phyloP scores from a whole-genome alignment of 1,140 invertebrate genomes.

The Himalopsyche phryganea region DNA sequence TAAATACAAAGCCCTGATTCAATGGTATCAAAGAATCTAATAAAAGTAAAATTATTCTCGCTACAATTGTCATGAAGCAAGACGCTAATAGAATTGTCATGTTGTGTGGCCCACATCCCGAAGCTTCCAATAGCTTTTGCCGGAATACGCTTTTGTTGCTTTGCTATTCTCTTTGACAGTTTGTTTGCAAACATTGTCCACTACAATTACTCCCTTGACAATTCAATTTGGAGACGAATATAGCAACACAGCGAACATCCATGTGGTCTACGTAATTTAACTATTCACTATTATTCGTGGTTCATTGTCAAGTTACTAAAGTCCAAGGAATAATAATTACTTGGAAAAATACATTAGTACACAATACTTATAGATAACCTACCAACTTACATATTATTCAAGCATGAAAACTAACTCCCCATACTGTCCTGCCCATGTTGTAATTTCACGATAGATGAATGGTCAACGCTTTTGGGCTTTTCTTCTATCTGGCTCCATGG shows the following conservation, averaged over 20 bases:
- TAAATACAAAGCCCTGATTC: too few relatives aligned
- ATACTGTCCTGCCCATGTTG: too few relatives aligned
- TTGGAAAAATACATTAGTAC: background rate
- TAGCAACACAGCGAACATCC: background rate
- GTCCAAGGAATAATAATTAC: background rate
- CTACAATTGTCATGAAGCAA: background rate
- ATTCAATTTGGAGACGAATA: slow-evolving; percentile 24
- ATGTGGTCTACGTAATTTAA: slow-evolving; percentile 18
- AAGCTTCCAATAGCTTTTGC: slow-evolving; percentile 9
- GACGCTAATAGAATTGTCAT: slow-evolving; percentile 32
- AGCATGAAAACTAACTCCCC: too few relatives aligned
- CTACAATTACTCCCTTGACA: slow-evolving; percentile 30
- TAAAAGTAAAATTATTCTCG: too few relatives aligned
- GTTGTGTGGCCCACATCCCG: slow-evolving; percentile 30
- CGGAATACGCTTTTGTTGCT: slow-evolving; percentile 10
- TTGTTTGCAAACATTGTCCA: slow-evolving; percentile 32
- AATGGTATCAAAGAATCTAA: too few relatives aligned
- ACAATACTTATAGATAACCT: too few relatives aligned
- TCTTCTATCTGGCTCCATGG: too few relatives aligned
- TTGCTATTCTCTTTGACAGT: slow-evolving; percentile 28
- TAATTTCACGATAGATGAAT: too few relatives aligned
- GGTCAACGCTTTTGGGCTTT: too few relatives aligned
- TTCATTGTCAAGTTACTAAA: too few relatives aligned
- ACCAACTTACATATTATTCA: too few relatives aligned
- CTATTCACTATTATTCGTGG: too few relatives aligned